Evolutionary conservation across 1,140 invertebrate genomes (phyloP).

Genomic region (Megathymus violae): DNA sequence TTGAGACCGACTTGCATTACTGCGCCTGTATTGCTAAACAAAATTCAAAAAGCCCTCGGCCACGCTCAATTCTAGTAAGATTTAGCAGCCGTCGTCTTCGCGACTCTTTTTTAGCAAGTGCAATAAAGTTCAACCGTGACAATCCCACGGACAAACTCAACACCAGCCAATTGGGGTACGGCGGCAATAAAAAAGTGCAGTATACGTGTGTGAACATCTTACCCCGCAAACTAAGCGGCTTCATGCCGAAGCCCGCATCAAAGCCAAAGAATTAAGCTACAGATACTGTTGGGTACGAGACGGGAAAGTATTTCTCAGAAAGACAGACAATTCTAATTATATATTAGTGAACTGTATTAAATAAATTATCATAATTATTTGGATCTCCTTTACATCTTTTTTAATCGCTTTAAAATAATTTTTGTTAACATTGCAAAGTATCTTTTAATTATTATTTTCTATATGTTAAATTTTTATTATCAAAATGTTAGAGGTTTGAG

Average conservation of each 20-base stretch:
- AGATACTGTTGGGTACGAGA: constrained; percentile 11
- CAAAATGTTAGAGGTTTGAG: neutral
- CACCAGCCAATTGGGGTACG: constrained; percentile 4
- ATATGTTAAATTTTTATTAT: constrained; percentile 8
- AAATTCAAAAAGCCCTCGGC: neutral
- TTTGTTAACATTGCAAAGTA: neutral
- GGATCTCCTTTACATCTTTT: neutral
- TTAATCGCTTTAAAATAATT: neutral
- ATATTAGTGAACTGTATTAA: neutral
- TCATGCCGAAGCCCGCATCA: constrained; percentile 2
- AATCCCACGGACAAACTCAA: constrained; percentile 1
- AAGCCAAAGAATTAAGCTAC: constrained; percentile 6
- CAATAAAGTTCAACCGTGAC: constrained; percentile 4
- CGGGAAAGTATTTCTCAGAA: constrained; percentile 7
- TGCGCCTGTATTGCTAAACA: too few relatives aligned
- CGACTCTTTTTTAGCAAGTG: constrained; percentile 2
- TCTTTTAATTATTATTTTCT: neutral
- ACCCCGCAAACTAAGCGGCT: neutral
- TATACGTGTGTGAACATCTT: constrained; percentile 9
- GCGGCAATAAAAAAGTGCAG: constrained; percentile 5
- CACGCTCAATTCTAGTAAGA: constrained; percentile 4
- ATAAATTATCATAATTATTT: neutral
- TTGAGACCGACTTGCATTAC: too few relatives aligned
- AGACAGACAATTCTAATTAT: constrained; percentile 5
- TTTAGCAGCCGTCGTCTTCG: constrained; percentile 11